Evolutionary conservation across 64 coral and sea anemone genomes (phyloP), one percentile per base, ranked within the genome.

Genomic region (Dendrophyllia cribrosa): DNA sequence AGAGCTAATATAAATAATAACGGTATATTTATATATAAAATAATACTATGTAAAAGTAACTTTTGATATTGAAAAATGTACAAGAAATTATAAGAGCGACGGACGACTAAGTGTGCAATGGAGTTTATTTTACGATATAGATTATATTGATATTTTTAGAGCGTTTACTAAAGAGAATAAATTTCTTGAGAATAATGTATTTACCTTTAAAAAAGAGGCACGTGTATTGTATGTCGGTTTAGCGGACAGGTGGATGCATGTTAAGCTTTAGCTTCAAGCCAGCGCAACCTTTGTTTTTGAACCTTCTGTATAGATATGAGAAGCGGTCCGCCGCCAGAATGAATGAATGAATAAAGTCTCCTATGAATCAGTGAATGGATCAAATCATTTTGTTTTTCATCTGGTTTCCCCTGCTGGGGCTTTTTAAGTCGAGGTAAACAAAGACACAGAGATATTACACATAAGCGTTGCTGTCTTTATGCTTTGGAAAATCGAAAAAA

Each of bases 61-160:
- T 84, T 84, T 84, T 84, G 80, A 84, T 84, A 84, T 68, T 84
- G 61, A 84, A 84, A 84, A 50, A 80, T 46, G 62, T 84, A 67
- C 62, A 7, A 51, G 43, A 66, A 45, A 50, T 84, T 79, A 79
- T 59, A 15, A 34, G 21, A 76, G 74, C 48, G 17, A 52, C 5
- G 13, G 4, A 59, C 12, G 59, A 84, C 0, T 49, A n/a, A 51
- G 20, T 25, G 77, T 60, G 44, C 20, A 84, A 45, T 50, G 44
- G 80, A 48, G 34, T 84, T 67, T 84, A 84, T 84, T 84, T 84
- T 84, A 48, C 9, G 62, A 84, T 17, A 51, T 66, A 66, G 80
- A 84, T 9, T 84, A 68, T 67, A 84, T 84, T 68, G 45, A 23
- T 83, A 84, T 84, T 84, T 84, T 65, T 15, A 84, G 45, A 67